These are phyloP conservation scores for Palythoa heliodiscus DNA, from an alignment of 92 coral and sea anemone species.

Conservation along the genomic window DNA sequence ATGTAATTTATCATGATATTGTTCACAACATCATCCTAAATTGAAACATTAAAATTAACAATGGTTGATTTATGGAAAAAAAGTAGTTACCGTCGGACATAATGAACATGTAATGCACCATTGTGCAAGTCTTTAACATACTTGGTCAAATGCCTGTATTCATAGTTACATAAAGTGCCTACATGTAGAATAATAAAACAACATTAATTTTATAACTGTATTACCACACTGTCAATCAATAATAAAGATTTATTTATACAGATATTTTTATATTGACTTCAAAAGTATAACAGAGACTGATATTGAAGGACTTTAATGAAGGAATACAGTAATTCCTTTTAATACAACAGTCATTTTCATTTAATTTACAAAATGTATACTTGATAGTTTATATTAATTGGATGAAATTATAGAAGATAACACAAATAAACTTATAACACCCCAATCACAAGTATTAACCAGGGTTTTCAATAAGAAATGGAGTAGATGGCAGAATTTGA, in stretches of 20 bases:
- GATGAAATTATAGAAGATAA: constrained; percentile 5
- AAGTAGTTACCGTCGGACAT: constrained; percentile 65
- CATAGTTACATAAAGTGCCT: constrained; percentile 63
- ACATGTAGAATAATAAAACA: constrained; percentile 13
- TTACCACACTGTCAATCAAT: neutral
- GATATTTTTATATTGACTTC: no score
- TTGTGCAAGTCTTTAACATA: constrained; percentile 52
- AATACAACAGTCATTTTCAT: neutral
- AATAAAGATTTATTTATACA: no score
- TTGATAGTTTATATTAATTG: neutral
- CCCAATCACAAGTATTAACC: no score
- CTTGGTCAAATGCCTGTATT: constrained; percentile 52
- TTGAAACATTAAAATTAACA: neutral
- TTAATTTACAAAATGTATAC: neutral
- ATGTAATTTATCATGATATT: neutral
- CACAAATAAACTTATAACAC: neutral
- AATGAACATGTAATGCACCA: constrained; percentile 62
- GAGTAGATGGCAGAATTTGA: no score
- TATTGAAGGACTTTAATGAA: no score
- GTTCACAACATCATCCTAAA: neutral
- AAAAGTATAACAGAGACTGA: neutral
- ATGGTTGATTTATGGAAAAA: neutral
- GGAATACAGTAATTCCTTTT: no score
- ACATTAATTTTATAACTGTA: neutral
- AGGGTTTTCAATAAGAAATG: no score